phyloP scores from a whole-genome alignment of 2,113 vertebrate species.

The Oostethus manadensis region DNA sequence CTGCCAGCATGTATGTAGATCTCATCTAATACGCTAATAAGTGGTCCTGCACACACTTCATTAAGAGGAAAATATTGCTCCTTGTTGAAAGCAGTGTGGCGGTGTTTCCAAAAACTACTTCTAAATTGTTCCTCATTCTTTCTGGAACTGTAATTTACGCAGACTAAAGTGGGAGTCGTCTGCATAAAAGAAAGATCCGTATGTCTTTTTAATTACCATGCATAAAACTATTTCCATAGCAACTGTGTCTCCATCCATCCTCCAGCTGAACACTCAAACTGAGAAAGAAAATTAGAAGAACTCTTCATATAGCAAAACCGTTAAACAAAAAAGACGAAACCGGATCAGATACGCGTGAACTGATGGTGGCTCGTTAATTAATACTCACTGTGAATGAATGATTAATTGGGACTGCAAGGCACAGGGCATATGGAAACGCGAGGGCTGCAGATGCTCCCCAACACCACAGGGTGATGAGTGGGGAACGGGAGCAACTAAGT shows the following conservation, averaged over 20 bases:
- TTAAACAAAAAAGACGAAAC: constrained; percentile 8
- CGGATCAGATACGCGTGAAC: not conserved
- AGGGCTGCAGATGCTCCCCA: constrained; percentile 61
- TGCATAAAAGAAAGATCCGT: not conserved
- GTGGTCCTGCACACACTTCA: no score
- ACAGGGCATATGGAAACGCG: constrained; percentile 61
- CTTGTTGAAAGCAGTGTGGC: not conserved
- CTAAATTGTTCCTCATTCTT: no score
- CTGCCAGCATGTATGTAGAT: no score
- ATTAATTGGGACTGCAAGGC: constrained; percentile 61
- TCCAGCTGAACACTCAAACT: constrained; percentile 12
- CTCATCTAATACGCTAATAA: no score
- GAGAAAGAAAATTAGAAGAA: constrained; percentile 6
- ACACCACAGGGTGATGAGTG: constrained; percentile 38
- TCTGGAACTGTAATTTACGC: no score
- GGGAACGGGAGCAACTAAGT: constrained; percentile 6
- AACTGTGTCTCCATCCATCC: not conserved
- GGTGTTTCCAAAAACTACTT: no score
- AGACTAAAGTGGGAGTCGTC: no score
- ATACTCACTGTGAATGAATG: constrained; percentile 69
- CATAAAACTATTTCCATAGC: constrained; percentile 1
- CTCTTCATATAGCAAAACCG: constrained; percentile 8
- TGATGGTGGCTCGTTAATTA: constrained; percentile 65
- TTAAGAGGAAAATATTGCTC: not conserved
- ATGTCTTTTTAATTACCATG: not conserved